Conservation (phyloP, 2,113 vertebrate genomes). For the Atlantisia rogersi region DNA sequence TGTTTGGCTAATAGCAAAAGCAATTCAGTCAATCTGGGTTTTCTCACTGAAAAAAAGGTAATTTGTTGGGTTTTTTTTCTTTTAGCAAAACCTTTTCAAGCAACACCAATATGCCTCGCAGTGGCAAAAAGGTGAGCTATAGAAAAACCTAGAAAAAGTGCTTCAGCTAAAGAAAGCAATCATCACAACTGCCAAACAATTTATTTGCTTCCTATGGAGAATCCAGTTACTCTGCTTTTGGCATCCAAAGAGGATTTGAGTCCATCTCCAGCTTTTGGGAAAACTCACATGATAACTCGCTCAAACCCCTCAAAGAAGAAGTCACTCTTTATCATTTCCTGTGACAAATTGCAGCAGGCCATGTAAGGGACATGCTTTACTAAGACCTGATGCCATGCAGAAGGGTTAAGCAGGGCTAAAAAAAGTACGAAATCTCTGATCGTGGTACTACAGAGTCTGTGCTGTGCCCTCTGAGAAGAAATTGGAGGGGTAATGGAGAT, state of each 20-base stretch:
- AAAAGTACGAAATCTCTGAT: neutral
- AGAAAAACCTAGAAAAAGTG: neutral
- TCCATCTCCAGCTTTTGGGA: neutral
- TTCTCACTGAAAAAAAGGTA: neutral
- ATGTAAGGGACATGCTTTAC: neutral
- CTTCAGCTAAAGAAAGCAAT: neutral
- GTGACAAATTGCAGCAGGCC: neutral
- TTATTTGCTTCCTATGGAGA: neutral
- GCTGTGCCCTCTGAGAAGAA: neutral
- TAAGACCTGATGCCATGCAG: neutral
- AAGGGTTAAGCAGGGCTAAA: neutral
- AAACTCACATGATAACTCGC: neutral
- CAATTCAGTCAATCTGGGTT: neutral
- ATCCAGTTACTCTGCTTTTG: neutral
- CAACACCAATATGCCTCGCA: neutral
- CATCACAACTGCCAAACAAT: neutral
- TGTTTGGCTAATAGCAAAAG: neutral
- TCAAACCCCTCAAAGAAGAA: neutral
- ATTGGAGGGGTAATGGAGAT: neutral
- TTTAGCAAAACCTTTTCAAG: neutral
- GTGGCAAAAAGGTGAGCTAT: neutral
- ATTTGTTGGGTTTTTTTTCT: neutral
- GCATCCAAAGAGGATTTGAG: neutral
- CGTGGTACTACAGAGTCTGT: neutral
- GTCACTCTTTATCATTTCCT: neutral